A percentile compares a stretch with the other conserved stretches of the same genome.
Conservation (phyloP, 2,113 vertebrate species). For the Dasyprocta punctata region DNA sequence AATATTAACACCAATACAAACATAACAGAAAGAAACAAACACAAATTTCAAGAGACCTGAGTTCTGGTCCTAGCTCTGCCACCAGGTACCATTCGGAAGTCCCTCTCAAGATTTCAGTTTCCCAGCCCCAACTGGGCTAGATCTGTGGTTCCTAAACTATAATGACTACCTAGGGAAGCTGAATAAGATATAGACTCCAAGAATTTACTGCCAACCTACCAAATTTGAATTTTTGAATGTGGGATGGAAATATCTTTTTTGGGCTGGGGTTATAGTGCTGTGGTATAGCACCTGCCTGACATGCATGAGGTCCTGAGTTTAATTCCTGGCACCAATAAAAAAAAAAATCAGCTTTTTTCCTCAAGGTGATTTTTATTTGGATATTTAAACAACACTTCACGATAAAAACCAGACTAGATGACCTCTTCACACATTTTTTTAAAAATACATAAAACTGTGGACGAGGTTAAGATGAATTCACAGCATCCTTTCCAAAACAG, state of each 20-base stretch:
- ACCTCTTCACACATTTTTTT: background rate
- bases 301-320: no score
- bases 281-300: no score
- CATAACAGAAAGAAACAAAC: background rate
- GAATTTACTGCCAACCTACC: background rate
- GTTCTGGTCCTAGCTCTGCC: background rate
- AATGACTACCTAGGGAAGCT: background rate
- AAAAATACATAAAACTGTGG: background rate
- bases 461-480: slow-evolving; percentile 33
- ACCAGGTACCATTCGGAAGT: background rate
- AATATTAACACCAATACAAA: slow-evolving; percentile 34
- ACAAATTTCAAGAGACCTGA: background rate
- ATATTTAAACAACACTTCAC: background rate
- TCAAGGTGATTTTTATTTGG: background rate
- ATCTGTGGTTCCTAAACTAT: background rate
- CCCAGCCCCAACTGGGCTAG: background rate
- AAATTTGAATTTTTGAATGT: background rate
- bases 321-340: no score
- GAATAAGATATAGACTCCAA: background rate
- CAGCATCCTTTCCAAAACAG: background rate
- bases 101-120: background rate
- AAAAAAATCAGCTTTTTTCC: no score
- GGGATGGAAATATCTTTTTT: background rate
- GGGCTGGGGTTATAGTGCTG: no score
- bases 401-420: slow-evolving; percentile 13